Evolutionary conservation across 2,113 vertebrate genomes (phyloP).

Genomic region (Atrichornis clamosus): DNA sequence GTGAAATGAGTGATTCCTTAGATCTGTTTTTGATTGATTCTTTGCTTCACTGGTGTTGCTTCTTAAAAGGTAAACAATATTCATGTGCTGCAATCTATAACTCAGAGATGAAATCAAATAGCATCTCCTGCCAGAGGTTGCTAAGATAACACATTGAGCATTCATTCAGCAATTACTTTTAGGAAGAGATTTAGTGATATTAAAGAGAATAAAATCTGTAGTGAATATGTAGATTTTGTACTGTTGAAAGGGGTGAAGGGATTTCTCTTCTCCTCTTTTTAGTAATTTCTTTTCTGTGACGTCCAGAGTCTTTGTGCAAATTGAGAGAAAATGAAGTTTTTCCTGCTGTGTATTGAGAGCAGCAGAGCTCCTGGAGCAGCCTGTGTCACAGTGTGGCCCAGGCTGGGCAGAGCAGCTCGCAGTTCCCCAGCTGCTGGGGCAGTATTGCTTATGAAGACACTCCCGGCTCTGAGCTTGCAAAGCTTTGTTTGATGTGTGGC

Average conservation of each 20-base stretch:
- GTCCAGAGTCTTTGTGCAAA: conserved; percentile 7
- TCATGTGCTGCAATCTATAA: conserved; percentile 45
- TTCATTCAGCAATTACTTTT: conserved; percentile 23
- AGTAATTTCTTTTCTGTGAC: not conserved
- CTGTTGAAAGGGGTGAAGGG: not conserved
- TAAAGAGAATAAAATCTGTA: not conserved
- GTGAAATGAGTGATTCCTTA: conserved; percentile 47
- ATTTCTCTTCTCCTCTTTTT: conserved; percentile 1
- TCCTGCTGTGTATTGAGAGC: not conserved
- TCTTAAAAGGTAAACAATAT: conserved; percentile 62
- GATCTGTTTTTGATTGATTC: conserved; percentile 50
- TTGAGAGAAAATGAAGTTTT: not conserved
- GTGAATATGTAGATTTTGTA: not conserved
- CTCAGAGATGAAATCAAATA: conserved; percentile 9
- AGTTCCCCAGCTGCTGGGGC: not conserved
- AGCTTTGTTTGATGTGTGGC: conserved; percentile 52
- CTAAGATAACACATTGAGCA: conserved; percentile 5
- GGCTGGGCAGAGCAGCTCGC: not conserved
- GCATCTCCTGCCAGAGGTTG: conserved; percentile 34
- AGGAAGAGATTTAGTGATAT: not conserved
- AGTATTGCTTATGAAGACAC: not conserved
- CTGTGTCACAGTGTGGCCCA: not conserved
- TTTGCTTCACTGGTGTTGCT: conserved; percentile 55
- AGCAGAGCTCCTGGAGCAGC: conserved; percentile 4
- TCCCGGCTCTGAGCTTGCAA: not conserved